A percentile compares a stretch with the other conserved stretches of the same genome.
Evolutionary conservation across 64 coral and sea anemone species (phyloP).

Genomic region (Pachyseris speciosa): DNA sequence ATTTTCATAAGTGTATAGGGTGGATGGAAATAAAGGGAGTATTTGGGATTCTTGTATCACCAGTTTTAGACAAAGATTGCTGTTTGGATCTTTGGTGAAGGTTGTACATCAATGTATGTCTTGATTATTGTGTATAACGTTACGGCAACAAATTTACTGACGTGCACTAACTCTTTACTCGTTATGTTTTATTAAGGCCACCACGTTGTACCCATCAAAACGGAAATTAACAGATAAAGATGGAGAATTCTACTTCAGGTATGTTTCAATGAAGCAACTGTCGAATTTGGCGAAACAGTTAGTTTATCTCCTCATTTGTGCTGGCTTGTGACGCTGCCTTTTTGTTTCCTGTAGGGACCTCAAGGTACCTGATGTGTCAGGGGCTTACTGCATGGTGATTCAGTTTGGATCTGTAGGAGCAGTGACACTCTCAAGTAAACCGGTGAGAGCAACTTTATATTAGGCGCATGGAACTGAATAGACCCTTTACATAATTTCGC

Average conservation of each 20-base stretch:
- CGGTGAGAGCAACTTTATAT: constrained; percentile 50
- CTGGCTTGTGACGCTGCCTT: not conserved
- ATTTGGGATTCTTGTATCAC: too few relatives aligned
- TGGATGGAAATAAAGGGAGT: too few relatives aligned
- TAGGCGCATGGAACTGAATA: not conserved
- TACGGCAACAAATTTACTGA: too few relatives aligned
- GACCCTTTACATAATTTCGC: not conserved
- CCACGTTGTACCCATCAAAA: constrained; percentile 82
- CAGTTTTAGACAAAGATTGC: too few relatives aligned
- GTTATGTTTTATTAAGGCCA: constrained; percentile 68
- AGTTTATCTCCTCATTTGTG: not conserved
- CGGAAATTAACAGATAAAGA: constrained; percentile 70
- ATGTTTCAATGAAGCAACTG: not conserved
- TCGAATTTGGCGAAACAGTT: not conserved
- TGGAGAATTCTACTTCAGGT: constrained; percentile 92
- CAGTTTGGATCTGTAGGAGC: constrained; percentile 73
- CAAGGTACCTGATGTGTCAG: constrained; percentile 88
- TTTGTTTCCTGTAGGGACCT: constrained; percentile 72
- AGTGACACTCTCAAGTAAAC: constrained; percentile 56
- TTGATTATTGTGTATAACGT: too few relatives aligned
- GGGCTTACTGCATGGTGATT: constrained; percentile 85
- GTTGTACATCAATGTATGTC: too few relatives aligned
- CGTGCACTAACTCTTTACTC: not conserved
- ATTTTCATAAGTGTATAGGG: too few relatives aligned
- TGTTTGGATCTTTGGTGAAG: too few relatives aligned